Conservation (phyloP, 2,113 vertebrate genomes). For the Elephantulus edwardii region DNA sequence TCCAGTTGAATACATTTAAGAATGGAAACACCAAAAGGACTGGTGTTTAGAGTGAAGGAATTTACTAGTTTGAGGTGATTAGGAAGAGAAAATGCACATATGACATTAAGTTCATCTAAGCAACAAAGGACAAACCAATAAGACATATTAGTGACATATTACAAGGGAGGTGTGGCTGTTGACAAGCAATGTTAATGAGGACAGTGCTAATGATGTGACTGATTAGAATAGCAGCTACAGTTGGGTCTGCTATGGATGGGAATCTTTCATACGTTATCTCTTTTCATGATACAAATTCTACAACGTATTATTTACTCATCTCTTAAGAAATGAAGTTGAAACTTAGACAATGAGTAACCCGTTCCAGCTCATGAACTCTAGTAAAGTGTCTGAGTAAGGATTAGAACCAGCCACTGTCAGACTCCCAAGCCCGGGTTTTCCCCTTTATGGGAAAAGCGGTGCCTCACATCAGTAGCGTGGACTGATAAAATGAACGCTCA, state of each 20-base stretch:
- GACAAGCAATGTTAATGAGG: neutral
- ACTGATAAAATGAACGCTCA: neutral
- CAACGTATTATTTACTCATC: neutral
- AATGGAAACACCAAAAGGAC: neutral
- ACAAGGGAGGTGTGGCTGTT: neutral
- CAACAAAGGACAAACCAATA: neutral
- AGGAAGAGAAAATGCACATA: neutral
- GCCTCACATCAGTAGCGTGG: neutral
- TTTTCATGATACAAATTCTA: neutral
- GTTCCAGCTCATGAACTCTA: neutral
- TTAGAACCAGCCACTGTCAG: neutral
- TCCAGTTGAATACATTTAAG: neutral
- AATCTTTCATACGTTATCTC: neutral
- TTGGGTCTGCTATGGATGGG: neutral
- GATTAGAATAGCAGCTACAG: neutral
- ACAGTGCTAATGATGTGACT: neutral
- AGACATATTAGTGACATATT: neutral
- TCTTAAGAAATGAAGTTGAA: constrained; percentile 1
- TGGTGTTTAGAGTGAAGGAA: neutral
- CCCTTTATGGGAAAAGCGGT: neutral
- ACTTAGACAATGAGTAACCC: neutral
- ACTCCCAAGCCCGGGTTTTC: neutral
- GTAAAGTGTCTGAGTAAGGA: neutral
- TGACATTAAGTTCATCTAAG: neutral
- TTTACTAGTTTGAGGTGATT: neutral